Base-by-base conservation (phyloP, 2,113 vertebrate species). In the Cyanistes caeruleus region DNA sequence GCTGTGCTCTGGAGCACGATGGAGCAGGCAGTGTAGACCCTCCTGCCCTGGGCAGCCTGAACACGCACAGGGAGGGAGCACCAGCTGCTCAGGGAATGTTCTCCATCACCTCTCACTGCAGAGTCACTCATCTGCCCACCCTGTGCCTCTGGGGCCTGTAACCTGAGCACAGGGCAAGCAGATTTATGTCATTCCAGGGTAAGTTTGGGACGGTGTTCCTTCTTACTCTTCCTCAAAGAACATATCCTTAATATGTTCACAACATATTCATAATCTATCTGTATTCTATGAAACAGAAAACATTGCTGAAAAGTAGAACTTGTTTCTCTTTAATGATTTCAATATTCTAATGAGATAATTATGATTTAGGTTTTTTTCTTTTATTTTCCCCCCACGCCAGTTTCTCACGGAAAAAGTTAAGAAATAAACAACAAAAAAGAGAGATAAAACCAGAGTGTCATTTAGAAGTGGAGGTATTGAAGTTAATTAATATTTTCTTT, bases 51-150 rank as follows among this genome's bases (percentile, higher is more conserved):
- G 4, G 21, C 33, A 63, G 23, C 19, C 13, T 1, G 2, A 58
- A 31, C 0, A 0, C 9, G 17, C 6, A 7, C 0, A 1, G 55
- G 60, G 37, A 25, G 15, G 55, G 17, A 84, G 15, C 28, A 46
- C 5, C 48, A 30, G 48, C 24, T 75, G 7, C 23, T 72, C 44
- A 15, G 15, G 18, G 23, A 24, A 18, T 13, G 31, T 21, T 35
- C 28, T 49, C 56, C 31, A 9, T 51, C 60, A 4, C n/a, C 8
- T 10, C 13, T 72, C 15, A 2, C 10, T 11, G 48, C 2, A 11
- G 7, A 44, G 21, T 35, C 39, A 23, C 11, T 28, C 39, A 6
- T 5, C 76, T 56, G 65, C 48, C 18, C 5, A 0, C 15, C 74
- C 13, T 58, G 13, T 31, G 17, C 28, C 48, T 39, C 63, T 2